Evolutionary conservation across 2,888 invertebrate species (phyloP).

Genomic region (Aphodius granarius): DNA sequence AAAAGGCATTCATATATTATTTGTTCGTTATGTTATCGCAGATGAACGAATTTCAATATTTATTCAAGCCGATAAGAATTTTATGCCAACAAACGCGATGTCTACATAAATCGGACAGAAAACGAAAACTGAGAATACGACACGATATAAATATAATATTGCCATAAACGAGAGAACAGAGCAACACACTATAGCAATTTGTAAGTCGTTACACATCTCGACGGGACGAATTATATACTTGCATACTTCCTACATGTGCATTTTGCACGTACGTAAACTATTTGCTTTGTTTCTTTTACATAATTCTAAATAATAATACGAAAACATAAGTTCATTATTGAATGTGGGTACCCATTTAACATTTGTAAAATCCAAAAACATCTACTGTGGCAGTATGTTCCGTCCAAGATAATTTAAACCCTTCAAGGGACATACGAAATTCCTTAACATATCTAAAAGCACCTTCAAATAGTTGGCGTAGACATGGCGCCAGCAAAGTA

Average conservation of each 20-base stretch:
- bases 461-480: not conserved
- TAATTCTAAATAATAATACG: not conserved
- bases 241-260: not conserved
- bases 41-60: not conserved
- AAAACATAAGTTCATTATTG: not conserved
- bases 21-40: not conserved
- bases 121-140: not conserved
- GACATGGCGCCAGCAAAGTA: not conserved
- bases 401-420: not conserved
- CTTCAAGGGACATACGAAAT: not conserved
- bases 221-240: not conserved
- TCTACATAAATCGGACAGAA: not conserved
- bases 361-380: not conserved
- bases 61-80: not conserved
- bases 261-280: not conserved
- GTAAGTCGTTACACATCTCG: not conserved
- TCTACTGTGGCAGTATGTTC: not conserved
- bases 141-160: not conserved
- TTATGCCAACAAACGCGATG: not conserved
- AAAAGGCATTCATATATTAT: not conserved
- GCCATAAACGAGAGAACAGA: not conserved
- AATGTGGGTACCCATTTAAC: not conserved
- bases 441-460: not conserved
- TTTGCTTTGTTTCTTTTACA: not conserved
- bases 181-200: not conserved